Percentiles rank a stretch among this genome's conserved stretches.
These are phyloP conservation scores for Andrena camellia DNA, from an alignment of 2,888 invertebrate genomes.

Conservation along the genomic window DNA sequence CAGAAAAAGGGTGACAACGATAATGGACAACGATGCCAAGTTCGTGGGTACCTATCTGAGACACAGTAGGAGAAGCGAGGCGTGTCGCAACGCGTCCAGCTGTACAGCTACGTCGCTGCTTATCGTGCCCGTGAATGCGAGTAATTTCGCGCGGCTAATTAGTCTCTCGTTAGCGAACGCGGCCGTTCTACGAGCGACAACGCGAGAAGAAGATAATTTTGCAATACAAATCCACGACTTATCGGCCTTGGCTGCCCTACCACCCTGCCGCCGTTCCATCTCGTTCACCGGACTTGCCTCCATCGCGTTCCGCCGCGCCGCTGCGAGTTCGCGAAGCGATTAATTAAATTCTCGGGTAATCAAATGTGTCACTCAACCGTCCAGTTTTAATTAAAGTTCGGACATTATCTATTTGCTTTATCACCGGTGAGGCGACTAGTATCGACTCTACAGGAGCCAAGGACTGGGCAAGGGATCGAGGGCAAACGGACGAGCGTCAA, in stretches of 20 bases:
- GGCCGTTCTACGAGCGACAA: constrained; percentile 54
- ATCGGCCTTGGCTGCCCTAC: constrained; percentile 69
- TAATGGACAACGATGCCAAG: constrained; percentile 18
- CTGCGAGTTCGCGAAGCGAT: constrained; percentile 81
- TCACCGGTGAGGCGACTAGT: constrained; percentile 83
- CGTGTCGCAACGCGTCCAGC: constrained; percentile 10
- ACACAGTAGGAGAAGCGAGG: no score
- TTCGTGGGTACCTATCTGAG: background rate
- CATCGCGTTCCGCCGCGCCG: constrained; percentile 50
- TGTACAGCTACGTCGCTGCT: constrained; percentile 50
- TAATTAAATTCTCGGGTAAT: constrained; percentile 85
- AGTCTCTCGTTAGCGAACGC: constrained; percentile 78
- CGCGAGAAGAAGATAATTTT: constrained; percentile 69
- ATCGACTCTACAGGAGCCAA: constrained; percentile 63
- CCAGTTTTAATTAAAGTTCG: constrained; percentile 85
- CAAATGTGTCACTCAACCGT: constrained; percentile 85
- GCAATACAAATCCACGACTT: constrained; percentile 82
- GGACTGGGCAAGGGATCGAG: constrained; percentile 41
- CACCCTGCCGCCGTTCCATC: background rate
- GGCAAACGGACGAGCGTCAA: constrained; percentile 3
- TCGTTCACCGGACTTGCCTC: constrained; percentile 7
- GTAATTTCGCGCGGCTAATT: constrained; percentile 78
- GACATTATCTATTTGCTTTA: constrained; percentile 85
- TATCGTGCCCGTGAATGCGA: constrained; percentile 68
- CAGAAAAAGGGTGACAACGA: constrained; percentile 23